Percentiles rank a stretch among this genome's conserved stretches.
Conservation (phyloP, 2,113 vertebrate species). For the Onychostruthus taczanowskii region DNA sequence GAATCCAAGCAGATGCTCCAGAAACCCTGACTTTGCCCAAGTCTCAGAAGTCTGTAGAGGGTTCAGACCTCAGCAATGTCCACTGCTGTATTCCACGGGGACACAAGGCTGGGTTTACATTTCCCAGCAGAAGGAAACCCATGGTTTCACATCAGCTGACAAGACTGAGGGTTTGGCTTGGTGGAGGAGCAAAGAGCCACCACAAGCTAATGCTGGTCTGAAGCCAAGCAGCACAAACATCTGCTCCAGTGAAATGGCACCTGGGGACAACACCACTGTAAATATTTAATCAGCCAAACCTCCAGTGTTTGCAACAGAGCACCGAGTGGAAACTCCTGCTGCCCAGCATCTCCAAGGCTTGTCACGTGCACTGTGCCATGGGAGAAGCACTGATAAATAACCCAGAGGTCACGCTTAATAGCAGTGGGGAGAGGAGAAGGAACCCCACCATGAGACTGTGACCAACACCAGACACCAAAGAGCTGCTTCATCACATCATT, state of each 20-base stretch:
- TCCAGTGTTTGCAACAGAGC: not conserved
- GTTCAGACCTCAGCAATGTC: not conserved
- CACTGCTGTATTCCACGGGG: not conserved
- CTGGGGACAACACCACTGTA: not conserved
- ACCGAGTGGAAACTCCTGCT: not conserved
- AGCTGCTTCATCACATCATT: not conserved
- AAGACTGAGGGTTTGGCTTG: not conserved
- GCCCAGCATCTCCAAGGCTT: not conserved
- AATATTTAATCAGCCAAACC: not conserved
- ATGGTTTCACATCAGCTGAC: not conserved
- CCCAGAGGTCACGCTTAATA: rapidly evolving
- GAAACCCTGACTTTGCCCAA: not conserved
- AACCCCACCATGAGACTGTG: not conserved
- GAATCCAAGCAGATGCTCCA: not conserved
- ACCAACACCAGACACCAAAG: not conserved
- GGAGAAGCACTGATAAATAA: not conserved
- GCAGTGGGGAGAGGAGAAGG: not conserved
- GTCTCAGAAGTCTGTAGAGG: not conserved
- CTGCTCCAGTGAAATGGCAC: not conserved
- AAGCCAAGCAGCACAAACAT: not conserved
- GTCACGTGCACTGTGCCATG: rapidly evolving
- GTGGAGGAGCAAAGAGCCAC: not conserved
- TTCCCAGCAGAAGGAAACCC: not conserved
- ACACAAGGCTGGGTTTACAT: not conserved
- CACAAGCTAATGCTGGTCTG: not conserved